Conservation (phyloP, 2,888 invertebrate genomes). For the Caenorhabditis macrosperma region DNA sequence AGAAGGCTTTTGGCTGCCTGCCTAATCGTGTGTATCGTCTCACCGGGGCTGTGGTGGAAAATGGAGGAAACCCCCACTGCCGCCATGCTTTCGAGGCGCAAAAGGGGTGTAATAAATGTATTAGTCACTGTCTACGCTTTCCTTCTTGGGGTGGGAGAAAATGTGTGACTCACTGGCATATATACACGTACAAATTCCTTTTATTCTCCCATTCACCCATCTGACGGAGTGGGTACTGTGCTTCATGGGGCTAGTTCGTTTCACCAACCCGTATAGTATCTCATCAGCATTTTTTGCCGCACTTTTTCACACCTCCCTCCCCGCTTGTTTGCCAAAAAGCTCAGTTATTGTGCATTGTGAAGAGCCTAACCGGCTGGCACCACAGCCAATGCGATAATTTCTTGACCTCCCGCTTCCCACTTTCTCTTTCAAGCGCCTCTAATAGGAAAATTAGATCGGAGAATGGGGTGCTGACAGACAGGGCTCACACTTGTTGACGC, state of each 20-base stretch:
- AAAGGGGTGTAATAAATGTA: constrained; percentile 56
- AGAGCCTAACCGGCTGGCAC: constrained; percentile 38
- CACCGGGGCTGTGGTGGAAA: constrained; percentile 21
- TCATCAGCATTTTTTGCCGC: constrained; percentile 7
- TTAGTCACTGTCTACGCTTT: constrained; percentile 48
- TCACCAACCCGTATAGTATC: background rate
- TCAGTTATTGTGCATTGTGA: constrained; percentile 28
- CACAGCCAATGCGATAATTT: constrained; percentile 22
- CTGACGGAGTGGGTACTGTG: background rate
- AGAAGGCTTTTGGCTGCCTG: constrained; percentile 25
- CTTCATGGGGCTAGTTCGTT: constrained; percentile 7
- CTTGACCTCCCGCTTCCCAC: constrained; percentile 29
- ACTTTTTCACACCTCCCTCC: constrained; percentile 25
- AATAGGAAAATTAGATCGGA: constrained; percentile 20
- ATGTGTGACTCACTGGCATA: constrained; percentile 20
- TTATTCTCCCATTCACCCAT: constrained; percentile 22
- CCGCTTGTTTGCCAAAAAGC: constrained; percentile 44
- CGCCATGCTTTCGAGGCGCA: too few species aligned
- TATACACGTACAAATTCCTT: constrained; percentile 34
- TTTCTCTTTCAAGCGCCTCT: background rate
- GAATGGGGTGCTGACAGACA: background rate
- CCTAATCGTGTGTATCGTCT: constrained; percentile 59
- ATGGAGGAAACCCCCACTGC: constrained; percentile 1
- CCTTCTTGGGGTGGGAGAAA: constrained; percentile 21
- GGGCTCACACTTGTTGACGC: constrained; percentile 27